A percentile compares a stretch with the other conserved stretches of the same genome.
Conservation (phyloP, 2,888 invertebrate species). For the Andricus curvator region DNA sequence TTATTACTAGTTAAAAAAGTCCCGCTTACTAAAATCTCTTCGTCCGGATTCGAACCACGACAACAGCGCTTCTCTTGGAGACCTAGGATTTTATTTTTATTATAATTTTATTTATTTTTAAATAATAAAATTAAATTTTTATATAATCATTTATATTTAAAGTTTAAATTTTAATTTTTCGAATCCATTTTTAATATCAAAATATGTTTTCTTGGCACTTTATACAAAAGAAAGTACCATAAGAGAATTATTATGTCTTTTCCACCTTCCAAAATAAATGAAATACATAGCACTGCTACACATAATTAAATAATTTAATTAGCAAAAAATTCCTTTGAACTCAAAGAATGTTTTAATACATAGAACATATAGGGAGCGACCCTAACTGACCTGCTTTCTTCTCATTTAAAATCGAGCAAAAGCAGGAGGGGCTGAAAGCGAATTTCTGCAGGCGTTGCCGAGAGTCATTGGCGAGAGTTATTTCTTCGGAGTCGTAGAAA, state of each 20-base stretch:
- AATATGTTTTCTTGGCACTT: too few species aligned
- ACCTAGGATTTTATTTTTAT: too few species aligned
- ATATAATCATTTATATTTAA: too few species aligned
- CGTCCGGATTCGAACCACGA: too few species aligned
- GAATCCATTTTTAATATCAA: too few species aligned
- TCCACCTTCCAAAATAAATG: background rate
- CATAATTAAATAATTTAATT: background rate
- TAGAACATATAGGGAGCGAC: conserved; percentile 38
- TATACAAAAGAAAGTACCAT: background rate
- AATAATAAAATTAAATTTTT: too few species aligned
- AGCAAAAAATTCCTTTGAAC: background rate
- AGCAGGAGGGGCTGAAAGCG: conserved; percentile 24
- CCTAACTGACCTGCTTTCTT: background rate
- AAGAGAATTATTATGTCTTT: background rate
- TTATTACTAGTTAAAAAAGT: too few species aligned
- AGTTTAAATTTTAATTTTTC: too few species aligned
- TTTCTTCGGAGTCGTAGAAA: conserved; percentile 45
- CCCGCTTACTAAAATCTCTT: too few species aligned
- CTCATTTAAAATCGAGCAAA: background rate
- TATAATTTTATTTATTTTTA: too few species aligned
- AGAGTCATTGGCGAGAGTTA: conserved; percentile 51
- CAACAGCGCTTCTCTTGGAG: too few species aligned
- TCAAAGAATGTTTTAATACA: background rate
- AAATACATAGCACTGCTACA: background rate
- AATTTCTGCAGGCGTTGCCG: conserved; percentile 47